A percentile compares a stretch with the other conserved stretches of the same genome.
phyloP scores from a whole-genome alignment of 2,797 vertebrate species.

The Pyrocephalus nanus region DNA sequence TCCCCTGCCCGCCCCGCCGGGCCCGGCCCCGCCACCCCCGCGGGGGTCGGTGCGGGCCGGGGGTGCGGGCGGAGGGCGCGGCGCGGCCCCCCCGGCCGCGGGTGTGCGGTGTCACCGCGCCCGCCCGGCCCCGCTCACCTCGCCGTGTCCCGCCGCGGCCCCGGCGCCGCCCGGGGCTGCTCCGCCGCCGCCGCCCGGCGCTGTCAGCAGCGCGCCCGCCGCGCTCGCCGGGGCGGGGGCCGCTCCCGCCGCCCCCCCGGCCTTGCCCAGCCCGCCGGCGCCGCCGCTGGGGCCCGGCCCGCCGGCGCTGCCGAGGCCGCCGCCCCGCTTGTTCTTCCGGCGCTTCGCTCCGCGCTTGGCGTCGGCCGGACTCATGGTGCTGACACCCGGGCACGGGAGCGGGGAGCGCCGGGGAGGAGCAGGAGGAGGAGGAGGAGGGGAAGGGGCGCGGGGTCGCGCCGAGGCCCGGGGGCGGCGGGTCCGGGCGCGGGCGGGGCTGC shows the following conservation, averaged over 20 bases:
- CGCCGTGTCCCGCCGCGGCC: slow-evolving; percentile 61
- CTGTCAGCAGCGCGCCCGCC: slow-evolving; percentile 79
- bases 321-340: slow-evolving; percentile 98
- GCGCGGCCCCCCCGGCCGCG: neutral
- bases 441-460: neutral
- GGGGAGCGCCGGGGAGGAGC: neutral
- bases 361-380: slow-evolving; percentile 94
- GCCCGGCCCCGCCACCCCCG: neutral
- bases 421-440: neutral
- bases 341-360: slow-evolving; percentile 96
- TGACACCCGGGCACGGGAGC: slow-evolving; percentile 74
- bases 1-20: neutral
- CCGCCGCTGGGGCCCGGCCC: slow-evolving; percentile 82
- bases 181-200: slow-evolving; percentile 48
- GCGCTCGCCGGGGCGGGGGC: slow-evolving; percentile 68
- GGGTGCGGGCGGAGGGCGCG: neutral
- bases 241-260: slow-evolving; percentile 31
- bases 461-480: slow-evolving; percentile 38
- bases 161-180: neutral
- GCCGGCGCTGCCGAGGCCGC: slow-evolving; percentile 83
- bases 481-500: slow-evolving; percentile 4
- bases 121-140: neutral
- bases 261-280: slow-evolving; percentile 67
- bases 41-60: neutral
- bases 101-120: neutral